phyloP scores from a whole-genome alignment of 2,888 invertebrate species.

The Enchytraeus crypticus region DNA sequence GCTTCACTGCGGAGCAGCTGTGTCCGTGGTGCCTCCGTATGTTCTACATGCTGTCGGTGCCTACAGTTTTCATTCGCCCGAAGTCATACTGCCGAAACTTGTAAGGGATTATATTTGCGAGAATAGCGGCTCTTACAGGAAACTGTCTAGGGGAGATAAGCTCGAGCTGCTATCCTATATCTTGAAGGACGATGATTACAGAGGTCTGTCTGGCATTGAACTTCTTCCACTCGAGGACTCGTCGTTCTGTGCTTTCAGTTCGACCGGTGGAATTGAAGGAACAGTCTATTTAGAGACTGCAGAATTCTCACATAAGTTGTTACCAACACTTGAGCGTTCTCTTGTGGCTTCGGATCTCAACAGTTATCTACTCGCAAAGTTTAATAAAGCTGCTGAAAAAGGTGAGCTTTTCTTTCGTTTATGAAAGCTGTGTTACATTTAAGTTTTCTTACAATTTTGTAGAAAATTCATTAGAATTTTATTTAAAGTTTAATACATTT shows the following conservation, averaged over 20 bases:
- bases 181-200: constrained; percentile 10
- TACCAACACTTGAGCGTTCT: constrained; percentile 17
- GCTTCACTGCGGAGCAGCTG: constrained; percentile 3
- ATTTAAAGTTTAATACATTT: too few species aligned
- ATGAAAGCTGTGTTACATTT: too few species aligned
- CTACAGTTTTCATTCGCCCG: constrained; percentile 11
- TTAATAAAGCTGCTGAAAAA: too few species aligned
- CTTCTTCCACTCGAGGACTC: constrained; percentile 23
- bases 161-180: constrained; percentile 20
- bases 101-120: constrained; percentile 6
- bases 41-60: constrained; percentile 24
- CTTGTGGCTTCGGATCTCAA: constrained; percentile 15
- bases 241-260: constrained; percentile 18
- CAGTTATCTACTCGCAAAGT: too few species aligned
- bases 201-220: constrained; percentile 15
- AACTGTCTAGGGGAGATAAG: constrained; percentile 15
- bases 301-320: constrained; percentile 11
- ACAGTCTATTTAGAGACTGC: constrained; percentile 8
- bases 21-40: constrained; percentile 16
- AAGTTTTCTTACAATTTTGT: too few species aligned
- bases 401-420: too few species aligned
- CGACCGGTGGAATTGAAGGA: not conserved
- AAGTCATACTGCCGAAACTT: constrained; percentile 17
- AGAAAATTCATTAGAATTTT: too few species aligned
- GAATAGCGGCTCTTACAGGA: constrained; percentile 1